These are phyloP conservation scores for Tipula helvola DNA, from an alignment of 2,888 invertebrate genomes.

Conservation along the genomic window DNA sequence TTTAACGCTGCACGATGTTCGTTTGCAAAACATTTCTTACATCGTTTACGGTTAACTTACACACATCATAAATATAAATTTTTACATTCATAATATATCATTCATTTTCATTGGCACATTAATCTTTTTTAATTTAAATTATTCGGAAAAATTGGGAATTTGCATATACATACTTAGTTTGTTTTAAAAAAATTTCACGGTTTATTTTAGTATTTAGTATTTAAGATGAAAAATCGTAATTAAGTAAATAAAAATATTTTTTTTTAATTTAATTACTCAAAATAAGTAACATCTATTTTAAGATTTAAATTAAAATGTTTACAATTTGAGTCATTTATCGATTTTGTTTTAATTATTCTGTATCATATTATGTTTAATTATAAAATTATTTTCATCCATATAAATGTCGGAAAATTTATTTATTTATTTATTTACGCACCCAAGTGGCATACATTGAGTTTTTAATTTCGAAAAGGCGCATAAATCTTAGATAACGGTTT, in stretches of 20 bases:
- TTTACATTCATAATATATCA: background rate
- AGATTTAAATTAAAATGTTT: background rate
- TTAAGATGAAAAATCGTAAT: background rate
- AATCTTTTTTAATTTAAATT: background rate
- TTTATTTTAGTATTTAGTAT: background rate
- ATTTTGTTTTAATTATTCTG: background rate
- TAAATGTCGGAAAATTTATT: background rate
- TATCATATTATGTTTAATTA: background rate
- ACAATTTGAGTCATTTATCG: background rate
- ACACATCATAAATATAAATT: background rate
- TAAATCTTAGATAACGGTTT: background rate
- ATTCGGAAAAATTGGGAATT: background rate
- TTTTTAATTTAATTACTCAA: background rate
- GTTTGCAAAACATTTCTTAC: background rate
- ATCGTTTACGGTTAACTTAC: background rate
- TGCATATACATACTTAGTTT: background rate
- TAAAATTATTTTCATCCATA: background rate
- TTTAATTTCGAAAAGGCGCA: background rate
- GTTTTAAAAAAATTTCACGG: background rate
- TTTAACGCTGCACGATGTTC: background rate
- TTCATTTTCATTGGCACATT: background rate
- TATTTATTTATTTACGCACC: background rate
- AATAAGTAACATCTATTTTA: background rate
- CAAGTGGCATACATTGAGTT: background rate
- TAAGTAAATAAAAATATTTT: background rate